A percentile compares a stretch with the other conserved stretches of the same genome.
These are phyloP conservation scores for Aurelia coerulea DNA, from an alignment of 30 jellyfish, hydroid and myxozoan species.

Conservation along the genomic window DNA sequence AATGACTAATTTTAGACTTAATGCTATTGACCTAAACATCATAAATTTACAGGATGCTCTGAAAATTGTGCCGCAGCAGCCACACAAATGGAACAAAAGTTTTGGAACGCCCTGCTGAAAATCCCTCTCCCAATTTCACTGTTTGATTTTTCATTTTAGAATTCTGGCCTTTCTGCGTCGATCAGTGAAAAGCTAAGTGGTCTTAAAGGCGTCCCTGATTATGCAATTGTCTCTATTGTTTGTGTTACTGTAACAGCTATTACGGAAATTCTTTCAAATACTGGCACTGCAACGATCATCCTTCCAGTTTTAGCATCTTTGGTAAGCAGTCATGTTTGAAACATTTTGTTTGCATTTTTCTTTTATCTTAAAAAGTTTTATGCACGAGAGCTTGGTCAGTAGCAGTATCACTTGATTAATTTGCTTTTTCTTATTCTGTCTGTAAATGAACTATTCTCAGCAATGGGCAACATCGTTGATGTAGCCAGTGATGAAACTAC, in stretches of 20 bases:
- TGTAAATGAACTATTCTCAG: no score
- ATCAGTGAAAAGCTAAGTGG: constrained; percentile 52
- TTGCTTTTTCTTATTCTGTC: no score
- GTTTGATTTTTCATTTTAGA: constrained; percentile 26
- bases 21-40: no score
- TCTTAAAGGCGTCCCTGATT: constrained; percentile 67
- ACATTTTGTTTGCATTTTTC: no score
- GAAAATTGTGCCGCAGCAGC: neutral
- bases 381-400: no score
- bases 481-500: no score
- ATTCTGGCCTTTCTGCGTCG: constrained; percentile 70
- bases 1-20: no score
- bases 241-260: constrained; percentile 58
- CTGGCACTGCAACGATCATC: constrained; percentile 78
- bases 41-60: no score
- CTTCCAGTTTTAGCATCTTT: constrained; percentile 83
- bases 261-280: constrained; percentile 73
- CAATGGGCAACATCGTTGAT: no score
- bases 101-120: neutral
- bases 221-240: constrained; percentile 57
- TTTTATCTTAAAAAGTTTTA: no score
- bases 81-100: no score
- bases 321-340: constrained; percentile 25
- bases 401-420: no score
- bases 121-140: neutral